Conservation (phyloP, 2,113 vertebrate species). For the Gymnogyps californianus region DNA sequence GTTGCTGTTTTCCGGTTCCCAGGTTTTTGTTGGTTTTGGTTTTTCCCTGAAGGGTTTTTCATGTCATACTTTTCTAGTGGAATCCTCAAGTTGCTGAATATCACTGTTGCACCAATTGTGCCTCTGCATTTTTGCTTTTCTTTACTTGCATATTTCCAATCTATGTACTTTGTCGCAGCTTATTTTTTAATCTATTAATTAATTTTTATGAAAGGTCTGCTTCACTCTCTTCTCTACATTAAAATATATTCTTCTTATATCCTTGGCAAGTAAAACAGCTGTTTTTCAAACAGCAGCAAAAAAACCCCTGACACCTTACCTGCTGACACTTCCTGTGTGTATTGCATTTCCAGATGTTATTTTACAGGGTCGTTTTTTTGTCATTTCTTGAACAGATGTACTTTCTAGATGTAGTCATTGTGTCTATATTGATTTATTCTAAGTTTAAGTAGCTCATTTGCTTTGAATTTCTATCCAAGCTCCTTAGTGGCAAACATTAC, state of each 20-base stretch:
- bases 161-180: neutral
- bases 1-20: neutral
- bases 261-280: neutral
- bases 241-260: neutral
- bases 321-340: neutral
- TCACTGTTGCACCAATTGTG: neutral
- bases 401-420: neutral
- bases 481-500: neutral
- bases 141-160: neutral
- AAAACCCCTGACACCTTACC: neutral
- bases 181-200: neutral
- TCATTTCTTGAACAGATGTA: neutral
- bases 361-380: neutral
- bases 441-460: neutral
- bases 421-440: neutral
- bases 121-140: neutral
- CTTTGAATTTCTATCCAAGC: neutral
- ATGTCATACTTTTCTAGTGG: neutral
- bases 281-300: neutral
- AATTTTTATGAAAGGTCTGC: neutral
- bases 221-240: neutral
- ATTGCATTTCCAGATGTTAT: neutral
- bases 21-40: rapidly evolving
- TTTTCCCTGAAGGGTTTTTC: neutral
- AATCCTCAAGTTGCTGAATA: neutral